phyloP scores from a whole-genome alignment of 2,888 invertebrate genomes.

The Hydraecia micacea region DNA sequence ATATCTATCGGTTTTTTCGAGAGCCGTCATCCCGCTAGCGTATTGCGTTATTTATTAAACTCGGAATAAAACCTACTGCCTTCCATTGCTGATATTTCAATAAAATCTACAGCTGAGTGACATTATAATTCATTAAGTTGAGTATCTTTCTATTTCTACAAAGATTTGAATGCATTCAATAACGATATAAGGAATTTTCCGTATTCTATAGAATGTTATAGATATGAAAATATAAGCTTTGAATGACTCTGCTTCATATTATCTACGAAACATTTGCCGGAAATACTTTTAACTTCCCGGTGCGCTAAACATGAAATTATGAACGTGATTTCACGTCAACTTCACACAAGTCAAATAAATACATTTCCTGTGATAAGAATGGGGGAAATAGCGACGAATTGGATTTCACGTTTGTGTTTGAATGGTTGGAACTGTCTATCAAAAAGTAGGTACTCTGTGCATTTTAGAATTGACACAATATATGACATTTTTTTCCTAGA shows the following conservation, averaged over 20 bases:
- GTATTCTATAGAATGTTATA: not conserved
- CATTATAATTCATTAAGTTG: conserved; percentile 24
- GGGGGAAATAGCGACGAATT: conserved; percentile 21
- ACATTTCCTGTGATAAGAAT: conserved; percentile 18
- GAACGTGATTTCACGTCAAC: conserved; percentile 50
- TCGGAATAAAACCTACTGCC: conserved; percentile 1
- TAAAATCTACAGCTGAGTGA: not conserved
- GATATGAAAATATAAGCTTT: conserved; percentile 1
- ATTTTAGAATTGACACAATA: conserved; percentile 1
- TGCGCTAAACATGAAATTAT: conserved; percentile 45
- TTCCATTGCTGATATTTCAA: conserved; percentile 3
- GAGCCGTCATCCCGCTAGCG: conserved; percentile 7
- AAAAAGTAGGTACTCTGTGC: too few relatives aligned
- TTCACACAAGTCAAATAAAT: conserved; percentile 49
- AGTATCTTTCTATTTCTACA: conserved; percentile 7
- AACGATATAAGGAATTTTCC: not conserved
- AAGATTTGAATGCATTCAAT: conserved; percentile 4
- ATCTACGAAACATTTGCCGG: conserved; percentile 27
- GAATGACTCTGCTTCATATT: conserved; percentile 5
- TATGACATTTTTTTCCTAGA: not conserved
- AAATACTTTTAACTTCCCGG: conserved; percentile 23
- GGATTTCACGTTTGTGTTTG: conserved; percentile 29
- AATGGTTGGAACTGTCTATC: not conserved
- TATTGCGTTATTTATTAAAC: conserved; percentile 20
- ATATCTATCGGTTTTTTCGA: conserved; percentile 55